A percentile compares a stretch with the other conserved stretches of the same genome.
Conservation (phyloP, 2,113 vertebrate genomes). For the Dipodomys spectabilis region DNA sequence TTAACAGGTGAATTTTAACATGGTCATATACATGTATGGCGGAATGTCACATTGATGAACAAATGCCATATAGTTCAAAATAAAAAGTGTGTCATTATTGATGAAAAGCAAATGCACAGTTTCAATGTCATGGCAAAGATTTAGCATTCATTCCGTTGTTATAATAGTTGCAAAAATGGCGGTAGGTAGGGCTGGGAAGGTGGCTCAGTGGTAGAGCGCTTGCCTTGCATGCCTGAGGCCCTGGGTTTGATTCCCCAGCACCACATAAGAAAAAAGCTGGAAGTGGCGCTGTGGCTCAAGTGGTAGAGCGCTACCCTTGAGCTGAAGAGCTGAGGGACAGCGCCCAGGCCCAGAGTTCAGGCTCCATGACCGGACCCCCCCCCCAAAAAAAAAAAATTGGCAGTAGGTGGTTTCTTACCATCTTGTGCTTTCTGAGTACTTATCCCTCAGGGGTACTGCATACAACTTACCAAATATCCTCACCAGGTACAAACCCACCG, state of each 20-base stretch:
- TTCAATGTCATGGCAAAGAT: background rate
- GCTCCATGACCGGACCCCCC: too few relatives aligned
- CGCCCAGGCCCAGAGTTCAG: too few relatives aligned
- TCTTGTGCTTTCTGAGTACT: background rate
- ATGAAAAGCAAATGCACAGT: background rate
- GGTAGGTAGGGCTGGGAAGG: background rate
- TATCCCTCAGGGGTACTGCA: background rate
- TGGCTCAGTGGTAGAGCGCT: too few relatives aligned
- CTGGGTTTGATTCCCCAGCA: too few relatives aligned
- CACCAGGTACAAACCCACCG: background rate
- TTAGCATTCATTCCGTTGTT: background rate
- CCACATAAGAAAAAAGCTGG: too few relatives aligned
- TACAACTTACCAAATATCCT: background rate
- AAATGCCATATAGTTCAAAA: background rate
- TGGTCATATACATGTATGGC: background rate
- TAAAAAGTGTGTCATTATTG: background rate
- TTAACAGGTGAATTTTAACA: background rate
- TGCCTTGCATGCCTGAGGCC: too few relatives aligned
- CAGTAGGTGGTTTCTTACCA: background rate
- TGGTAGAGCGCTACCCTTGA: too few relatives aligned
- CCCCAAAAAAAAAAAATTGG: rapidly evolving
- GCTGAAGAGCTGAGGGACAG: too few relatives aligned
- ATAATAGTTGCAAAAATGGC: background rate
- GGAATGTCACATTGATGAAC: background rate
- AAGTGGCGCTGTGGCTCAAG: too few relatives aligned